Percentiles rank a stretch among this genome's conserved stretches.
Conservation (phyloP, 2,113 vertebrate species). For the Larimichthys crocea region DNA sequence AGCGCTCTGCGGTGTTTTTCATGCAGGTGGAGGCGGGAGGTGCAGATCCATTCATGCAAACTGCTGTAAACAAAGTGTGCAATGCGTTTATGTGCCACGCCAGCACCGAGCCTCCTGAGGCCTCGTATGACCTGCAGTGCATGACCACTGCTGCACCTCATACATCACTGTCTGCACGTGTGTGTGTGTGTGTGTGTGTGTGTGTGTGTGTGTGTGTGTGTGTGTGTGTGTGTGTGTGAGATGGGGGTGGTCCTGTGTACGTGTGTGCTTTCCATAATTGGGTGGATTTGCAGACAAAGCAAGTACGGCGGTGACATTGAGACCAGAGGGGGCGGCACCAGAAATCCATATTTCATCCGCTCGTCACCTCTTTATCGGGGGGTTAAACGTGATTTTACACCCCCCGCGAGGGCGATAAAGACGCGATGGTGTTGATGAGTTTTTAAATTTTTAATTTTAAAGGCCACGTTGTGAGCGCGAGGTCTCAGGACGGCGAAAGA, state of each 20-base stretch:
- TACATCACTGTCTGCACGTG: slow-evolving; percentile 61
- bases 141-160: slow-evolving; percentile 59
- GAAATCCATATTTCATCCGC: slow-evolving; percentile 4
- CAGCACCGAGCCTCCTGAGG: slow-evolving; percentile 32
- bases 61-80: background rate
- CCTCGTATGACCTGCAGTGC: slow-evolving; percentile 64
- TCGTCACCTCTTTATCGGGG: background rate
- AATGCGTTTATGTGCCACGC: slow-evolving; percentile 23
- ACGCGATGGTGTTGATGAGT: background rate
- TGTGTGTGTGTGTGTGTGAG: slow-evolving; percentile 21
- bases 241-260: slow-evolving; percentile 35
- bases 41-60: background rate
- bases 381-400: slow-evolving; percentile 4
- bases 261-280: slow-evolving; percentile 64
- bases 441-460: slow-evolving; percentile 33
- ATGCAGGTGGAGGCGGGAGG: slow-evolving; percentile 4
- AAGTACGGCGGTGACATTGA: slow-evolving; percentile 64
- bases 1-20: background rate
- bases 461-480: slow-evolving; percentile 3
- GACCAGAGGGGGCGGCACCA: slow-evolving; percentile 26
- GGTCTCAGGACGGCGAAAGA: background rate
- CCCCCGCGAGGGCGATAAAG: background rate
- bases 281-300: slow-evolving; percentile 71
- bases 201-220: background rate
- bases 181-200: slow-evolving; percentile 13